phyloP scores from a whole-genome alignment of 2,888 invertebrate species.

The Philaethria dido region DNA sequence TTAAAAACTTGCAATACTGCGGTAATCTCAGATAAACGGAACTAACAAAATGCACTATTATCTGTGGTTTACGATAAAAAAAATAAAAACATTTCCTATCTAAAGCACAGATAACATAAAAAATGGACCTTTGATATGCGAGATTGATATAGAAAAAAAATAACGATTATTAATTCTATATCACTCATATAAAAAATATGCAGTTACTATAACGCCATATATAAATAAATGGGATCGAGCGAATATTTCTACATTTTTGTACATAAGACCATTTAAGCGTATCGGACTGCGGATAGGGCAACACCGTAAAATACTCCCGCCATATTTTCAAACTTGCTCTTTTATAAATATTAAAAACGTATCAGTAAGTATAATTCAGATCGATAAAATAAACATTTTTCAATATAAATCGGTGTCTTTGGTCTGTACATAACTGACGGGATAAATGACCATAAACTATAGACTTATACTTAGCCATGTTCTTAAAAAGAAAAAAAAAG shows the following conservation, averaged over 20 bases:
- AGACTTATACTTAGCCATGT: slow-evolving; percentile 31
- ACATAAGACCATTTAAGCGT: slow-evolving; percentile 48
- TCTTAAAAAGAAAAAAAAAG: slow-evolving; percentile 33
- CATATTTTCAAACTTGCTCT: slow-evolving; percentile 2
- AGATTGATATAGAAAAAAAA: slow-evolving; percentile 2
- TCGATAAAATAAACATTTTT: slow-evolving; percentile 12
- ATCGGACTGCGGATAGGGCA: slow-evolving; percentile 40
- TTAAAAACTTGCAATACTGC: slow-evolving; percentile 68
- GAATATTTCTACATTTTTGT: slow-evolving; percentile 47
- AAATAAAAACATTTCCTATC: not conserved
- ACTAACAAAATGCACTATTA: slow-evolving; percentile 45
- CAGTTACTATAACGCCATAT: slow-evolving; percentile 1
- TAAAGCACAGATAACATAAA: slow-evolving; percentile 5
- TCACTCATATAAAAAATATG: slow-evolving; percentile 26
- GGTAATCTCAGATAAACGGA: slow-evolving; percentile 55
- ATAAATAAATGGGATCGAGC: slow-evolving; percentile 30
- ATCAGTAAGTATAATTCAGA: slow-evolving; percentile 19
- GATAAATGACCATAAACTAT: slow-evolving; percentile 31
- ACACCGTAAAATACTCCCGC: slow-evolving; percentile 33
- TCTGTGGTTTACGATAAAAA: slow-evolving; percentile 5
- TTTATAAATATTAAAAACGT: slow-evolving; percentile 14
- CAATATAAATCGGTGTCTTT: slow-evolving; percentile 50
- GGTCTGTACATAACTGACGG: slow-evolving; percentile 52
- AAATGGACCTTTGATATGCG: slow-evolving; percentile 2
- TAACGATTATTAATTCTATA: slow-evolving; percentile 7